Percentiles rank a stretch among this genome's conserved stretches.
Conservation (phyloP, 2,113 vertebrate species). For the Emydura subglobosa region DNA sequence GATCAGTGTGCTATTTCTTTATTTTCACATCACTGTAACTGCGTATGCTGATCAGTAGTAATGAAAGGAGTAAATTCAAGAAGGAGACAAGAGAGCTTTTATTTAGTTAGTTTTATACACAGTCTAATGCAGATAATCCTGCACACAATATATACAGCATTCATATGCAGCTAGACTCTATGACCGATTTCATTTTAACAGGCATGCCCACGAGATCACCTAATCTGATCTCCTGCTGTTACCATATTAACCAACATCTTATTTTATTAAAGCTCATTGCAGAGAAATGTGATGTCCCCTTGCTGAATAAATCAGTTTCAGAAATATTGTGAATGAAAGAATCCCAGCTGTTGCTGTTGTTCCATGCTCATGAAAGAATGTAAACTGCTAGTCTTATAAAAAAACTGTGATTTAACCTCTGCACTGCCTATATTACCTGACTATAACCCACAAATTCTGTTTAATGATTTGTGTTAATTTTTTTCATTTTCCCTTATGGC, state of each 20-base stretch:
- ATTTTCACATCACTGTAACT: neutral
- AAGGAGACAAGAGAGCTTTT: neutral
- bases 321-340: constrained; percentile 32
- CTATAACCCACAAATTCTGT: neutral
- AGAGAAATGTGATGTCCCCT: constrained; percentile 32
- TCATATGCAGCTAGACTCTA: constrained; percentile 11
- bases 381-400: neutral
- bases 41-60: neutral
- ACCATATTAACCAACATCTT: constrained; percentile 55
- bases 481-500: neutral
- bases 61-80: constrained; percentile 23
- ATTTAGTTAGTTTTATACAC: neutral
- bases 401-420: neutral
- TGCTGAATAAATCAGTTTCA: constrained; percentile 7
- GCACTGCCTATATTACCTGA: accelerated
- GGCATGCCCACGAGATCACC: constrained; percentile 29
- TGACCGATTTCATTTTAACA: constrained; percentile 43
- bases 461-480: neutral
- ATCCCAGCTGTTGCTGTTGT: neutral
- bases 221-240: constrained; percentile 56
- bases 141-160: neutral
- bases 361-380: neutral
- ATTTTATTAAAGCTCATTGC: constrained; percentile 52
- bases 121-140: neutral
- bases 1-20: neutral